Evolutionary conservation across 1,140 invertebrate genomes (phyloP), one percentile per base, ranked within the genome.

Genomic region (Octopus sinensis): DNA sequence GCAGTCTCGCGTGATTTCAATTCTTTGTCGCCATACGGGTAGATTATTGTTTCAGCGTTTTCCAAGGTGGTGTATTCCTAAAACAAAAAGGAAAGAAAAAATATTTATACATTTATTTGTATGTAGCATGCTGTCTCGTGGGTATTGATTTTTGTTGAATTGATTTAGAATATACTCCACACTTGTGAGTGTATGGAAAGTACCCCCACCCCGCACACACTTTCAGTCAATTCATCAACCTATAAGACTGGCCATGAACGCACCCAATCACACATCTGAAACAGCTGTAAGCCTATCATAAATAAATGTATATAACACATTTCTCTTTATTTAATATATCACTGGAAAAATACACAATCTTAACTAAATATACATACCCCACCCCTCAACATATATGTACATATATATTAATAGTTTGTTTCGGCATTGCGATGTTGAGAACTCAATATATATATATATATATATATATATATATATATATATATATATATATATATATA

Each of bases 1-100:
- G 84, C 84, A 83, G 83, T 85, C 9, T 84, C 62, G 17, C 82
- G 78, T 79, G 84, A 56, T 71, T 88, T 88, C 6, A 79, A 84
- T 53, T 73, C 77, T 54, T 76, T 79, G 30, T 79, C 82, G 5
- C 87, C 87, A 80, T 86, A 85, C 10, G 85, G 85, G 80, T 87
- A 88, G 9, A 88, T 83, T 53, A 86, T 68, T 43, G 86, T 84
- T 76, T 83, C 79, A 13, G 81, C 17, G 51, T 80, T 84, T 79
- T 83, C 80, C 52, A 79, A 79, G 4, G 75, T 51, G 13, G 83
- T 81, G 75, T 84, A 86, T 77, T 83, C 79, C 86, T 87, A 78
- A 76, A 85, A 82, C 17, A 52, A 68, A 81, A 76, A 9, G 17
- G 79, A 53, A 81, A 76, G n/a, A 79, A 51, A n/a, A 79, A 13